Evolutionary conservation across 2,888 invertebrate genomes (phyloP), one percentile per base, ranked within the genome.

Genomic region (Iselma pallidipennis): DNA sequence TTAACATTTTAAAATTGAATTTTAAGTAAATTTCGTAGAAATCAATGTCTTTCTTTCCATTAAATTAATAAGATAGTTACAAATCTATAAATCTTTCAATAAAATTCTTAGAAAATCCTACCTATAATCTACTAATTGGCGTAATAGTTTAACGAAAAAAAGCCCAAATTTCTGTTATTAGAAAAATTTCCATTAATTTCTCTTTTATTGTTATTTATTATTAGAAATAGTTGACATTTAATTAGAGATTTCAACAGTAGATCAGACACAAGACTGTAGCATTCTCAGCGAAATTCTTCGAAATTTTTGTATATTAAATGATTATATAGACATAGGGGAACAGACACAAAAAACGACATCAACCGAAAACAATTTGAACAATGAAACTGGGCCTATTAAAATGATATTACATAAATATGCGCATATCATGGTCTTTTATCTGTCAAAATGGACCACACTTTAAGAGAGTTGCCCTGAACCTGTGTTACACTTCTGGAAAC

Each of bases 401-500:
- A 59, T 49, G 33, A 49, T 49, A 59, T 59, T 59, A 59, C 59
- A 59, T 54, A 55, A 59, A 54, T 59, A 55, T 59, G 42, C 55
- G 59, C 55, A 55, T 59, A 59, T 59, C 59, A 59, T 49, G 29
- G 45, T 59, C 59, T 59, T 59, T 59, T 59, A 59, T 59, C 59
- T 54, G 16, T 59, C 50, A 55, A 59, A 59, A 54, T 54, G 54
- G 59, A 37, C 54, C 54, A 54, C 45, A 59, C 49, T 59, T 54
- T 54, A 54, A 50, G 49, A 50, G 49, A 48, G 37, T 55, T 55
- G 55, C 55, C 59, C 59, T 49, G 50, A 59, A 59, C 59, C 42
- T 42, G 42, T 55, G 59, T 59, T 59, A 59, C 55, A 59, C 59
- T 59, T 59, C 57, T 63, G 49, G 51, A 21, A 63, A 57, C 57